Percentiles rank a stretch among this genome's conserved stretches.
These are phyloP conservation scores for Dendropsophus ebraccatus DNA, from an alignment of 2,113 vertebrate species.

Conservation along the genomic window DNA sequence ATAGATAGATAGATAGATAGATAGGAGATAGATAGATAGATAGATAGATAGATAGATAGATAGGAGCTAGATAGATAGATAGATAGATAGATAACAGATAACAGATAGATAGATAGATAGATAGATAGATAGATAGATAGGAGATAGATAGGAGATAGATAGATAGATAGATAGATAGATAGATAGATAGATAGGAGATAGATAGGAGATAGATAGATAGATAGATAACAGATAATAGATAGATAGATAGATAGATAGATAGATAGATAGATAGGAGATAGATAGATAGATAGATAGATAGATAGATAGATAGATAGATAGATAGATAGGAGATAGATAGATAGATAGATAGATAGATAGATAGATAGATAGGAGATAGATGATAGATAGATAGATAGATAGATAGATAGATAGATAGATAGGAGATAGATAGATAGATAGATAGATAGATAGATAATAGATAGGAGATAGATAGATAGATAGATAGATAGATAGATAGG, in stretches of 20 bases:
- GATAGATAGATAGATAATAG: too few relatives aligned
- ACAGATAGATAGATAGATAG: too few relatives aligned
- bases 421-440: too few relatives aligned
- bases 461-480: too few relatives aligned
- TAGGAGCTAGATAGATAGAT: neutral
- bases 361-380: too few relatives aligned
- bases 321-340: neutral
- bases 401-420: too few relatives aligned
- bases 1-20: too few relatives aligned
- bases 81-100: neutral
- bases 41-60: too few relatives aligned
- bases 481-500: neutral
- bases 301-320: neutral
- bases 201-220: neutral
- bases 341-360: neutral
- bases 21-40: too few relatives aligned
- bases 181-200: neutral
- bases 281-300: neutral
- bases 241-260: neutral
- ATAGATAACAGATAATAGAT: neutral
- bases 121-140: neutral
- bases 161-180: too few relatives aligned
- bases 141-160: neutral
- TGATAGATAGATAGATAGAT: too few relatives aligned
- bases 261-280: neutral